Base-by-base conservation (phyloP, 1,140 invertebrate genomes). In the Drosophila parvula region DNA sequence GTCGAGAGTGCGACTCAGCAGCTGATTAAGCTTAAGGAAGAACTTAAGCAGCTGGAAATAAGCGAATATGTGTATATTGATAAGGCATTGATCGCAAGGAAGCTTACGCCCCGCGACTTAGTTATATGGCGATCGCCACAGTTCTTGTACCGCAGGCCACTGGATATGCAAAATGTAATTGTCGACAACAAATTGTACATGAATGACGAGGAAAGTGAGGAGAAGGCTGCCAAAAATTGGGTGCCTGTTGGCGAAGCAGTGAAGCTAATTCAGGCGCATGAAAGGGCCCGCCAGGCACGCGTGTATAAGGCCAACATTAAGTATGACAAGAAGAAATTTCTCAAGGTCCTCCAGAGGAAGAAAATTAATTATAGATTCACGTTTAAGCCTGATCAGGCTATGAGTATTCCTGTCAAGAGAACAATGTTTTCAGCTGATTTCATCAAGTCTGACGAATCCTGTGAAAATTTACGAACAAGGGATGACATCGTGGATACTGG, bases 41-140 rank as follows among this genome's bases (percentile, higher is more conserved):
- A 93, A 67, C 48, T 94, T 0, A 91, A 88, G 68, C 81, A 91
- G 10, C 78, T 93, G 28, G 92, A 93, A 57, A 63, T 94, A 11
- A 93, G 90, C 34, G 93, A 93, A 69, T 93, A 92, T 62, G 93
- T 95, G 41, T 95, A 94, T 70, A 93, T 95, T 67, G 95, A 95
- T 79, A 94, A 94, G 60, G 91, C 93, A 8, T 76, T 95, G 18
- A 92, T 94, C 57, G 93, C 95, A 69, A 79, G 94, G 50, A 95
- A 94, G 75, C 74, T 95, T 3, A 93, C 94, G 40, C 94, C 94
- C 0, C 74, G 91, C n/a, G 91, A 93, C 71, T 63, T 93, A 16
- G 88, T 93, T 65, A 92, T 94, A 60, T 79, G 93, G 70, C 82
- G 85, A 40, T 92, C 92, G 0, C 79, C 81, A 7, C 84, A 91